Conservation (phyloP, 2,797 vertebrate species). For the Platalea minor region DNA sequence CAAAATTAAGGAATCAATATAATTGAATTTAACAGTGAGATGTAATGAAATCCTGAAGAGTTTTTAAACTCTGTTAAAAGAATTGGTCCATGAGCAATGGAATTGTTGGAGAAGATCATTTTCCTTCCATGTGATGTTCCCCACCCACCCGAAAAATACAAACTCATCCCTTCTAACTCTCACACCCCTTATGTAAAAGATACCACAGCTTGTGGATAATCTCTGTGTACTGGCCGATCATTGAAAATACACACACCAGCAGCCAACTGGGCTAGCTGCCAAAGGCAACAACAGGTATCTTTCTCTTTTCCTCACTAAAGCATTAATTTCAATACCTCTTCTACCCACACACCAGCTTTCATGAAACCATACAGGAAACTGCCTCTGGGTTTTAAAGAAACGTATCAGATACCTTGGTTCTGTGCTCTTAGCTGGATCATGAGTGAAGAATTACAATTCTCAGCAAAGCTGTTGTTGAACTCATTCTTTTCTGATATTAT, state of each 20-base stretch:
- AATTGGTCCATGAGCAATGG: background rate
- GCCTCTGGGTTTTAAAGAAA: background rate
- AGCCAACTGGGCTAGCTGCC: background rate
- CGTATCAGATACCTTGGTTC: constrained; percentile 84
- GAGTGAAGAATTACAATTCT: constrained; percentile 69
- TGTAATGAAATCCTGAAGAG: background rate
- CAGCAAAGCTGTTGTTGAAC: constrained; percentile 32
- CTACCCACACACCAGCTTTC: background rate
- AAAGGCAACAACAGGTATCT: background rate
- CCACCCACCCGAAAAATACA: background rate
- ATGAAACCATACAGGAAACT: background rate
- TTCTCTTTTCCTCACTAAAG: background rate
- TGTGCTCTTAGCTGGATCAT: constrained; percentile 81
- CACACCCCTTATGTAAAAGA: background rate
- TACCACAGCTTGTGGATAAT: background rate
- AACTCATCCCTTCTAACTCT: background rate
- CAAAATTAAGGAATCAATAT: background rate
- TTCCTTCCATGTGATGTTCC: background rate
- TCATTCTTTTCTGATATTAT: constrained; percentile 29
- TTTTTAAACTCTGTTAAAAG: background rate
- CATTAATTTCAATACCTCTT: background rate
- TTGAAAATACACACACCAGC: background rate
- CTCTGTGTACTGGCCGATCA: background rate
- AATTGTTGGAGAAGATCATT: background rate
- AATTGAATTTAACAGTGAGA: background rate